Conservation (phyloP, 2,113 vertebrate species). For the Meles meles region DNA sequence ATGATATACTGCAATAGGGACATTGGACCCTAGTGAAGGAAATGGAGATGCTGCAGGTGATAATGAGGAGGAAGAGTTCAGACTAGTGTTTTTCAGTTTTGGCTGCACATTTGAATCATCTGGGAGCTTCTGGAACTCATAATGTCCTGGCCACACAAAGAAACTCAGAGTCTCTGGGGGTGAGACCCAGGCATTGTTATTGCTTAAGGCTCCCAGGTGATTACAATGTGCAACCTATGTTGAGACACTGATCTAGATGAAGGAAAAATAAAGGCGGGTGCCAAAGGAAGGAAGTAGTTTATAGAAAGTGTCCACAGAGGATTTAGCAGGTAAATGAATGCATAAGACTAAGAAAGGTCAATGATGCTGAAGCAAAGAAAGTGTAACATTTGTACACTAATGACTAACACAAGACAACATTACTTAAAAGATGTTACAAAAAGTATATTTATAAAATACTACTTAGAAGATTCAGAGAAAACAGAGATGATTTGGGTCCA, state of each 20-base stretch:
- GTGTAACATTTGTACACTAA: background rate
- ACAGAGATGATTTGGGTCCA: background rate
- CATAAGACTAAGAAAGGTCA: background rate
- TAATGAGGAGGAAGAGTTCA: background rate
- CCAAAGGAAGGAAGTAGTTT: background rate
- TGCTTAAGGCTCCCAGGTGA: background rate
- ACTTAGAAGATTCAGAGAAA: background rate
- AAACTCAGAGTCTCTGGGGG: background rate
- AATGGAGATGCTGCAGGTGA: background rate
- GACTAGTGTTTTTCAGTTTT: background rate
- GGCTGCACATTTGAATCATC: background rate
- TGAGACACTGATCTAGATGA: background rate
- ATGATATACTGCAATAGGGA: background rate
- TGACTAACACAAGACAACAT: background rate
- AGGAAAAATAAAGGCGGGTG: background rate
- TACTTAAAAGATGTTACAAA: background rate
- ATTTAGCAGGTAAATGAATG: background rate
- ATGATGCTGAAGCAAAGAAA: background rate
- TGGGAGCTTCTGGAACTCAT: background rate
- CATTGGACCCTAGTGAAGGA: background rate
- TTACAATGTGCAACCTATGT: background rate
- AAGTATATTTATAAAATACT: background rate
- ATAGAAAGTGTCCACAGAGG: background rate
- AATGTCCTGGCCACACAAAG: background rate
- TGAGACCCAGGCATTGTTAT: background rate